Conservation (phyloP, 2,888 invertebrate species). For the Petrolisthes cinctipes region DNA sequence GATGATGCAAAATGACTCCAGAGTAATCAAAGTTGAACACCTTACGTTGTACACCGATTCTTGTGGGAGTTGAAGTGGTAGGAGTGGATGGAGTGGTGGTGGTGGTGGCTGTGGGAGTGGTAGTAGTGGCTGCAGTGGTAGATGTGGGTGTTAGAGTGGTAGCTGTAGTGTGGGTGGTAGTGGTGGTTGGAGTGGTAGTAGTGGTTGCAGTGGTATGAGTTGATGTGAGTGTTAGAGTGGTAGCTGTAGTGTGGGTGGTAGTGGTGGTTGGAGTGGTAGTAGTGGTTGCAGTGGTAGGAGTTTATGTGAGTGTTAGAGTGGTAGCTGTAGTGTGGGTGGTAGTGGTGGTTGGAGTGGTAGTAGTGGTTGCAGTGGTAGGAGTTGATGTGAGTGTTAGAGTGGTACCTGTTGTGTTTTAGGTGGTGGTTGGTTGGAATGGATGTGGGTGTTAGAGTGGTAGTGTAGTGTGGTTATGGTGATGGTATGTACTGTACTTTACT, state of each 20-base stretch:
- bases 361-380: not conserved
- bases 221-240: not conserved
- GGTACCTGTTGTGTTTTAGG: not conserved
- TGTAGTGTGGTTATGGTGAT: not conserved
- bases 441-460: not conserved
- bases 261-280: slow-evolving; percentile 3
- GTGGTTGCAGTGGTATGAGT: not conserved
- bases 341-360: not conserved
- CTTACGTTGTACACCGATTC: not conserved
- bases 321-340: not conserved
- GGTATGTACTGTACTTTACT: too few relatives aligned
- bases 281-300: not conserved
- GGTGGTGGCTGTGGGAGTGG: not conserved
- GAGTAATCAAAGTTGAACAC: not conserved
- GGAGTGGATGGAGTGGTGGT: slow-evolving; percentile 11
- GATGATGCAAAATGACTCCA: not conserved
- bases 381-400: not conserved
- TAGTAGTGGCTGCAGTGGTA: not conserved
- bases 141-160: not conserved
- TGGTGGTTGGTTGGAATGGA: not conserved
- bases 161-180: not conserved
- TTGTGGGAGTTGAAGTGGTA: not conserved
- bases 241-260: not conserved
- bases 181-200: not conserved
- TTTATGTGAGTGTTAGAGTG: not conserved